Base-by-base conservation (phyloP, 2,888 invertebrate species). In the Drosophila trichaetosa region DNA sequence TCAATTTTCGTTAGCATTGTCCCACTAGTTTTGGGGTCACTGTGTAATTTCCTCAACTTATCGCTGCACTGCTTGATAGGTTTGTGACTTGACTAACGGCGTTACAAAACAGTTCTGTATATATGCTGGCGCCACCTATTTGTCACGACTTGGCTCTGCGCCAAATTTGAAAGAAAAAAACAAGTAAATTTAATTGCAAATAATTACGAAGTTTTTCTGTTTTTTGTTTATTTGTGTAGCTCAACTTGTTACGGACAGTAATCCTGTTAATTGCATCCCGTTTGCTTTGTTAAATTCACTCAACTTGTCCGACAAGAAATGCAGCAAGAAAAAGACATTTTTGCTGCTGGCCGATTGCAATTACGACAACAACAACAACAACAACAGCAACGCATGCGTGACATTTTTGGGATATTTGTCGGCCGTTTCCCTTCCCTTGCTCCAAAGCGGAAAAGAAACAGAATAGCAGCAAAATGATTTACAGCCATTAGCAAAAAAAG, bases 321-420 rank as follows among this genome's bases (percentile, higher is more conserved):
- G 61, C 21, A 46, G 27, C 16, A 46, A 49, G 49, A 49, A 18
- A 27, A 18, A 49, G 10, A 49, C 27, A 49, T 18, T 27, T 33
- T 4, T 46, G 52, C 4, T 2, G 11, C 16, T 49, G 34, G 29
- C 52, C 56, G 52, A 49, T 31, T 61, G 74, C 56, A 68, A 68
- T 73, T 74, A 68, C 59, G 52, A 8, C 46, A 46, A 46, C 46
- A 24, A 24, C 21, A 46, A 21, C 21, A 46, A 46, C 13, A 46
- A 16, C 62, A 62, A 54, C 31, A 65, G 49, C 18, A 16, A 36
- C 83, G 90, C 87, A 87, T 91, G 91, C 91, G 91, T 88, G 89
- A 90, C 90, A 90, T 91, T 87, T 83, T 79, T 77, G 27, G 83
- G 83, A 89, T 87, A 76, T 74, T 87, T 85, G 52, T 65, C 81